phyloP scores from a whole-genome alignment of 2,797 vertebrate genomes.

The Danio jaintianensis region DNA sequence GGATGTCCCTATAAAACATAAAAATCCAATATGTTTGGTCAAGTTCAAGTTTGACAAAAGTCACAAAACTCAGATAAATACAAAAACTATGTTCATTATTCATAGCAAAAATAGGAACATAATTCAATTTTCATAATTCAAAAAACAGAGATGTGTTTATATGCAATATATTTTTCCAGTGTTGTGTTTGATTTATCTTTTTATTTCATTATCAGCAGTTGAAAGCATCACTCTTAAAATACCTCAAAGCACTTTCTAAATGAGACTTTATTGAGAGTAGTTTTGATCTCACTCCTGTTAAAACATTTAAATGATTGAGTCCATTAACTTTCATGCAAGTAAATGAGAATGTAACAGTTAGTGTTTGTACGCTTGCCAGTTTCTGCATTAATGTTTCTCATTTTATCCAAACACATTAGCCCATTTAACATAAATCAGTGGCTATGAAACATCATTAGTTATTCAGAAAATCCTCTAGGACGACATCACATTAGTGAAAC shows the following conservation, averaged over 20 bases:
- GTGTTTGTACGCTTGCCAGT: conserved; percentile 7
- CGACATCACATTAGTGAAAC: neutral
- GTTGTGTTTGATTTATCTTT: neutral
- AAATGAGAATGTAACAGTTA: neutral
- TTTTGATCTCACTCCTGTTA: neutral
- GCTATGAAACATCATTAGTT: conserved; percentile 1
- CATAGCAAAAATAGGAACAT: neutral
- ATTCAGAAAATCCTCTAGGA: neutral
- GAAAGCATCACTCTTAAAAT: conserved; percentile 6
- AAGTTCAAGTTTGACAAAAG: no score
- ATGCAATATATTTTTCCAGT: neutral
- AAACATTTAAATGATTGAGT: neutral
- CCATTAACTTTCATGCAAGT: neutral
- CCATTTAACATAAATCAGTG: conserved; percentile 1
- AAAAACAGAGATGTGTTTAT: neutral
- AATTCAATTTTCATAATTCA: neutral
- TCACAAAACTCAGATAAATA: conserved; percentile 2
- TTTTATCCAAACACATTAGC: conserved; percentile 14
- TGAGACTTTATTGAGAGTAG: neutral
- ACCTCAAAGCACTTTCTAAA: neutral
- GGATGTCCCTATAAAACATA: no score
- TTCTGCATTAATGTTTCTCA: neutral
- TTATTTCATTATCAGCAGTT: neutral
- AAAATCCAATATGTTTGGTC: no score
- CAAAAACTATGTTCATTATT: conserved; percentile 2